These are phyloP conservation scores for Spodoptera picta DNA, from an alignment of 2,888 invertebrate species.

Conservation along the genomic window DNA sequence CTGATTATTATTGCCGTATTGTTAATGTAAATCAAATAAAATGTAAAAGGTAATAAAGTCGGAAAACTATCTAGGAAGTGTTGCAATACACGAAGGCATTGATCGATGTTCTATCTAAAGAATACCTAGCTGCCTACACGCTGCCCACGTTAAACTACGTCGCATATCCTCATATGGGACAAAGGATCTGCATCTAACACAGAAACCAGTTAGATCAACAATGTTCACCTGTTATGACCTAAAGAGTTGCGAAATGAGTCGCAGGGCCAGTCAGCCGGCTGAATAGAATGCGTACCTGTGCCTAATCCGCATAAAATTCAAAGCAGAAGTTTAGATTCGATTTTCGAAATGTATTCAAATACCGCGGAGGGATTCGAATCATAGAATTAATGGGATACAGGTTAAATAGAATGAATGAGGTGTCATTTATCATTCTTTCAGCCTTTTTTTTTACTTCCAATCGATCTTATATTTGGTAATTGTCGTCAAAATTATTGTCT, in stretches of 20 bases:
- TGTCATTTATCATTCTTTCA: not conserved
- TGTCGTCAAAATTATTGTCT: no score
- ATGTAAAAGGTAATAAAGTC: conserved; percentile 7
- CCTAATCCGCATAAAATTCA: conserved; percentile 23
- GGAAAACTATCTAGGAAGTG: conserved; percentile 43
- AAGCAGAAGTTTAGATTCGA: conserved; percentile 33
- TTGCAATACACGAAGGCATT: conserved; percentile 33
- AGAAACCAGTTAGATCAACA: conserved; percentile 58
- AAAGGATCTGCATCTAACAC: conserved; percentile 47
- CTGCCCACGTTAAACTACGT: conserved; percentile 39
- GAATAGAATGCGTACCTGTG: conserved; percentile 46
- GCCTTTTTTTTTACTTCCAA: no score
- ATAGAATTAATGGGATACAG: not conserved
- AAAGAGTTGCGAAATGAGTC: conserved; percentile 55
- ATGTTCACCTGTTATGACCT: conserved; percentile 60
- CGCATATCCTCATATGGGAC: conserved; percentile 40
- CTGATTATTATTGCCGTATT: not conserved
- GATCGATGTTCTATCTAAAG: conserved; percentile 43
- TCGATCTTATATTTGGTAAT: no score
- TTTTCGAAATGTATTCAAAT: conserved; percentile 25
- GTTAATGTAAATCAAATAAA: conserved; percentile 9
- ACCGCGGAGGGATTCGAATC: not conserved
- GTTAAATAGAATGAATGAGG: not conserved
- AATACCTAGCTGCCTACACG: conserved; percentile 47
- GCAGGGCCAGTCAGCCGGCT: conserved; percentile 35